phyloP scores from a whole-genome alignment of 2,113 vertebrate species.

The Tyrannus savana region DNA sequence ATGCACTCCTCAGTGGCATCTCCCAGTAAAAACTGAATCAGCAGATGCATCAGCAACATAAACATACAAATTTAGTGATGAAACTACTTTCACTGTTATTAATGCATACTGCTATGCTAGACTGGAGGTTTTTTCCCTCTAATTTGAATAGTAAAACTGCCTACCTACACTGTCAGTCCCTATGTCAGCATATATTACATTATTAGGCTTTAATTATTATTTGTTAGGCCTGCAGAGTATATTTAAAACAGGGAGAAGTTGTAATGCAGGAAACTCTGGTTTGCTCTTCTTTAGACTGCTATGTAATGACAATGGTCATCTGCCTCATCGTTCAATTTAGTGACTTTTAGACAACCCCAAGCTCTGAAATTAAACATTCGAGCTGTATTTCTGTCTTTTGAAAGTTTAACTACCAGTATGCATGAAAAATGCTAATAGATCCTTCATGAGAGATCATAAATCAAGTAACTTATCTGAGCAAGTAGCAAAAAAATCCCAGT shows the following conservation, averaged over 20 bases:
- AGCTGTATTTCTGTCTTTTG: not conserved
- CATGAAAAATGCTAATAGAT: not conserved
- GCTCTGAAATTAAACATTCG: not conserved
- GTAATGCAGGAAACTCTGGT: not conserved
- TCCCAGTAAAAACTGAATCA: not conserved
- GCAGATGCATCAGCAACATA: not conserved
- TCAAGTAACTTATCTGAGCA: not conserved
- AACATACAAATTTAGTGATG: not conserved
- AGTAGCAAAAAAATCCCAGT: not conserved
- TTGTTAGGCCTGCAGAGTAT: not conserved
- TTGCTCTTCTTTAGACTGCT: not conserved
- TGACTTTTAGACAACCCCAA: not conserved
- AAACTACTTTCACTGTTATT: not conserved
- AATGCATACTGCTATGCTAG: not conserved
- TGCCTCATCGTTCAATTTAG: not conserved
- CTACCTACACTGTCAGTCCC: not conserved
- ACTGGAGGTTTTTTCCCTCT: not conserved
- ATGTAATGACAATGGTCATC: accelerated
- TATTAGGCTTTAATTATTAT: not conserved
- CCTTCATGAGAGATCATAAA: not conserved
- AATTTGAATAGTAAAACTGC: not conserved
- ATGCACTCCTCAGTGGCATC: not conserved
- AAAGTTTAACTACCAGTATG: not conserved
- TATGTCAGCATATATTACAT: not conserved
- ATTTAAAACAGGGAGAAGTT: not conserved